A percentile compares a stretch with the other conserved stretches of the same genome.
phyloP scores from a whole-genome alignment of 2,888 invertebrate species.

The Dione juno region DNA sequence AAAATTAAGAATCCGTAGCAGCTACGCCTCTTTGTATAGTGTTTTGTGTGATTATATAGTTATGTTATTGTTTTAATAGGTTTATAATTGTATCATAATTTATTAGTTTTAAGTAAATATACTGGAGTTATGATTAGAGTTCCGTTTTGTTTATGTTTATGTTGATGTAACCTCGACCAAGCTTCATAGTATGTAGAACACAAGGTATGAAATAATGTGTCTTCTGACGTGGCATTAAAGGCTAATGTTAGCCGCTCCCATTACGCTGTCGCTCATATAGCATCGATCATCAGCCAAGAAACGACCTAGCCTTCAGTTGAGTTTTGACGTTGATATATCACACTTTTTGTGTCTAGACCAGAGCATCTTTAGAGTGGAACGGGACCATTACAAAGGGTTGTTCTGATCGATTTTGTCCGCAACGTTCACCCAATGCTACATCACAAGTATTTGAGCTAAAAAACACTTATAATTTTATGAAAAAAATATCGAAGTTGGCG shows the following conservation, averaged over 20 bases:
- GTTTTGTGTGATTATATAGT: neutral
- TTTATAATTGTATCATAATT: neutral
- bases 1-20: constrained; percentile 31
- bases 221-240: constrained; percentile 29
- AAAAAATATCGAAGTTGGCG: constrained; percentile 20
- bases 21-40: constrained; percentile 2
- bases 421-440: constrained; percentile 55
- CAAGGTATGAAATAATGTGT: constrained; percentile 34
- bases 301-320: constrained; percentile 57
- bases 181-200: constrained; percentile 23
- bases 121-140: constrained; percentile 23
- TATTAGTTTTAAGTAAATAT: constrained; percentile 7
- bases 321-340: constrained; percentile 67
- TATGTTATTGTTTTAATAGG: constrained; percentile 6
- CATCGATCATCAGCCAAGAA: constrained; percentile 54
- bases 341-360: constrained; percentile 60
- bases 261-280: constrained; percentile 24
- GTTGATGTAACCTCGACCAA: constrained; percentile 48
- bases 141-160: constrained; percentile 50
- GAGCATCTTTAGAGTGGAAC: constrained; percentile 53
- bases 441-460: constrained; percentile 41
- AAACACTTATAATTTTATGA: constrained; percentile 14
- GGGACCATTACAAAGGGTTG: constrained; percentile 4
- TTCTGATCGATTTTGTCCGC: constrained; percentile 51
- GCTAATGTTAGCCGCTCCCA: constrained; percentile 44